Evolutionary conservation across 2,113 vertebrate genomes (phyloP), one percentile per base, ranked within the genome.

Genomic region (Origma solitaria): DNA sequence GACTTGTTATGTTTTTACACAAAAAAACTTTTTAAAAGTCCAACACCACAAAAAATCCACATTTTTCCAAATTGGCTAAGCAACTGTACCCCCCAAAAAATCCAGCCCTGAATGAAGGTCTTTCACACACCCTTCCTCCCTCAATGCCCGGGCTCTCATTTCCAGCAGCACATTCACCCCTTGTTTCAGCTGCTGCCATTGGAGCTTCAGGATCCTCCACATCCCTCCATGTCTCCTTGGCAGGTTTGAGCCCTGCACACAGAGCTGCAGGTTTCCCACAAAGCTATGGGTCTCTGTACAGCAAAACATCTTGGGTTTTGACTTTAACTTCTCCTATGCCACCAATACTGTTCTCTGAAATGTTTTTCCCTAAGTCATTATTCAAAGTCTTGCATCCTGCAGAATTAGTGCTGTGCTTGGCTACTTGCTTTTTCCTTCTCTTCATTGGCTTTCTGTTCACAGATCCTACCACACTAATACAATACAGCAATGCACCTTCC

Each of bases 211-310:
- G 56, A 93, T 73, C 37, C 27, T 45, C 44, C 44, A 45, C 7
- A 18, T 45, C 44, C 44, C 27, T 50, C 35, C 0, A 0, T 11
- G 53, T 51, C 28, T 57, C 35, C 42, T 78, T 73, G 42, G 21
- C 2, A 3, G 20, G 37, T 15, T 73, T 56, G 82, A 95, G 58
- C 40, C 56, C 88, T 66, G 27, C 28, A 78, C 12, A 40, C n/a
- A 60, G 27, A 66, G 35, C 53, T 68, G 61, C 4, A 5, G 18
- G 64, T 45, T 53, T 0, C 0, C 69, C 78, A 50, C 3, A 9
- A 76, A 94, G 23, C n/a, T 3, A 0, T 9, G 14, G 5, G 10
- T 66, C 27, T 94, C 61, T 38, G 33, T 40, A 75, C 18, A 86
- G 61, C 21, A 82, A 60, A 91, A 68, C 33, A 45, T 13, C 57